These are phyloP conservation scores for Heterotilapia buettikoferi DNA, from an alignment of 2,113 vertebrate genomes.

Conservation along the genomic window DNA sequence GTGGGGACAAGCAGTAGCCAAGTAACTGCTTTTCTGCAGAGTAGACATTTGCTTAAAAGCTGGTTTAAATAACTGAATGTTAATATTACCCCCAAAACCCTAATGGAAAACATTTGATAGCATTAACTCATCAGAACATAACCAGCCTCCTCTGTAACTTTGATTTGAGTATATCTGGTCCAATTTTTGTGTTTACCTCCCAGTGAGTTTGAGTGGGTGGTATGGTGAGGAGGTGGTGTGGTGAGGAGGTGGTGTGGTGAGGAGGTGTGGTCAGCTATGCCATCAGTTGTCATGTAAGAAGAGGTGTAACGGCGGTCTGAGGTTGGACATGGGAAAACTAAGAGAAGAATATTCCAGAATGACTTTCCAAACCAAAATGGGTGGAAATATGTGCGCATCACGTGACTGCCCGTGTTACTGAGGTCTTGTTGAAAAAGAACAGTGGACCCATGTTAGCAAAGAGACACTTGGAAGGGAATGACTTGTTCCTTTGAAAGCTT, in stretches of 20 bases:
- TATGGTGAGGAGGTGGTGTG: conserved; percentile 14
- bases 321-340: conserved; percentile 21
- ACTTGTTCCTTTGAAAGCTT: not conserved
- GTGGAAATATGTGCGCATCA: conserved; percentile 48
- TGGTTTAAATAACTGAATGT: not conserved
- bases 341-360: conserved; percentile 50
- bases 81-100: not conserved
- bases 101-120: not conserved
- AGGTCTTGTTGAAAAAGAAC: conserved; percentile 5
- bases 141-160: not conserved
- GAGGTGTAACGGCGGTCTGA: conserved; percentile 12
- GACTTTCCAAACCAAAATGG: conserved; percentile 47
- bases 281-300: conserved; percentile 18
- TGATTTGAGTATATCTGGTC: not conserved
- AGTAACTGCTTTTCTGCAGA: conserved; percentile 1
- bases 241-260: conserved; percentile 13
- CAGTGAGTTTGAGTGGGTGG: conserved; percentile 7
- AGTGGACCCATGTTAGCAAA: conserved; percentile 18
- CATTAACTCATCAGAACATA: not conserved
- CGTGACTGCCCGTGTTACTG: conserved; percentile 5
- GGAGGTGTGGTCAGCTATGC: conserved; percentile 1
- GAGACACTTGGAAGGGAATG: conserved; percentile 7
- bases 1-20: conserved; percentile 8
- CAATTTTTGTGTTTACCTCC: conserved; percentile 14
- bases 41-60: not conserved